phyloP scores from a whole-genome alignment of 2,888 invertebrate species.

The Platerodrilus igneus region DNA sequence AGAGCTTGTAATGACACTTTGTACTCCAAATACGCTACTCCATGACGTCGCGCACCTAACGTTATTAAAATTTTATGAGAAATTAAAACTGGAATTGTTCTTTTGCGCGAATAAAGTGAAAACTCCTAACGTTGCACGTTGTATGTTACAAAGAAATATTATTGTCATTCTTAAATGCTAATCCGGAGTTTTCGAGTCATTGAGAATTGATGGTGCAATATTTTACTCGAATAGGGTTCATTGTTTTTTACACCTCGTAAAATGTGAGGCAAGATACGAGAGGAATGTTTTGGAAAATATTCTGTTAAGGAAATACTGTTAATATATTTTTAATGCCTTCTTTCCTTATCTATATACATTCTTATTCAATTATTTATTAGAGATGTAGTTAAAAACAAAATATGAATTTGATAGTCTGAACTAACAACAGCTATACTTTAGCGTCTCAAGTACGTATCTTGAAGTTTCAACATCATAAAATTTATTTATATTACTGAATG shows the following conservation, averaged over 20 bases:
- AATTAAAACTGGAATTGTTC: slow-evolving; percentile 15
- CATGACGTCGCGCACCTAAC: slow-evolving; percentile 11
- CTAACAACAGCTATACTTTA: too few relatives aligned
- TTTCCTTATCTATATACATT: too few relatives aligned
- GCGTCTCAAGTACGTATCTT: too few relatives aligned
- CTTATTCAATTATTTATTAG: too few relatives aligned
- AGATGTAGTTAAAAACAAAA: too few relatives aligned
- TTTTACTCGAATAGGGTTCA: slow-evolving; percentile 18
- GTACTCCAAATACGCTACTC: slow-evolving; percentile 12
- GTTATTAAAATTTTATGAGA: slow-evolving; percentile 16
- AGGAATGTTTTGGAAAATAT: too few relatives aligned
- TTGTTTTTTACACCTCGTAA: slow-evolving; percentile 20
- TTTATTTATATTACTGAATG: too few relatives aligned
- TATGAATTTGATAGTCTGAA: too few relatives aligned
- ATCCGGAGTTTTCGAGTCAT: slow-evolving; percentile 18
- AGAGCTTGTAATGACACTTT: slow-evolving; percentile 11
- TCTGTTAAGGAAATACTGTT: too few relatives aligned
- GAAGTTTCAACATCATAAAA: too few relatives aligned
- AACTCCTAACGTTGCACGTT: slow-evolving; percentile 6
- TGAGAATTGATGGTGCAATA: slow-evolving; percentile 16
- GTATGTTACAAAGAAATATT: slow-evolving; percentile 16
- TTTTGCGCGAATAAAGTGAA: slow-evolving; percentile 10
- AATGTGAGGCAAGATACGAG: slow-evolving; percentile 14
- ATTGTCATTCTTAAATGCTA: slow-evolving; percentile 16
- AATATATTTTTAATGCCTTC: too few relatives aligned